Conservation (phyloP, 2,113 vertebrate species). For the Salvelinus sp. region DNA sequence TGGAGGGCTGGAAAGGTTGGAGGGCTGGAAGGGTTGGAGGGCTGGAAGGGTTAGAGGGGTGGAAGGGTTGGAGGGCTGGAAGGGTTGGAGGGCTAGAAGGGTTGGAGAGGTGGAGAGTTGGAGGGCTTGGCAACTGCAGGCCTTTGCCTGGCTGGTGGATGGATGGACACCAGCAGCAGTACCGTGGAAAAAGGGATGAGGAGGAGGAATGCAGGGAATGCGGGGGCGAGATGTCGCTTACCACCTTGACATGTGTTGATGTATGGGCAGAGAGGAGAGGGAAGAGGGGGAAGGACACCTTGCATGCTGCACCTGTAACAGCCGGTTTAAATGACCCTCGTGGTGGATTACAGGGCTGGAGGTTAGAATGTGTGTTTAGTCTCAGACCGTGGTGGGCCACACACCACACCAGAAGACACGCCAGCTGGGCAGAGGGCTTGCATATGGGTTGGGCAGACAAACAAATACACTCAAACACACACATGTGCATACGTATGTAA, state of each 20-base stretch:
- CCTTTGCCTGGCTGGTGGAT: not conserved
- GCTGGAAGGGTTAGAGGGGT: not conserved
- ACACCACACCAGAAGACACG: conserved; percentile 24
- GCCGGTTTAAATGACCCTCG: conserved; percentile 50
- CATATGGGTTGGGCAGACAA: no score
- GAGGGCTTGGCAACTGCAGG: not conserved
- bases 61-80: no score
- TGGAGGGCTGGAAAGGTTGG: no score
- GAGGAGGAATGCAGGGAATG: conserved; percentile 66
- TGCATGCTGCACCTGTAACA: conserved; percentile 76
- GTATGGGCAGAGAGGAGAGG: not conserved
- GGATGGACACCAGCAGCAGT: conserved; percentile 49
- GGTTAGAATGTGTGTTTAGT: conserved; percentile 43
- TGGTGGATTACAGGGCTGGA: conserved; percentile 26
- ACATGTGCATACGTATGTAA: not conserved
- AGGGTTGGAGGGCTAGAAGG: no score
- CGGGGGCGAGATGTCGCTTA: conserved; percentile 52
- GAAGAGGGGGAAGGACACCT: conserved; percentile 24
- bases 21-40: not conserved
- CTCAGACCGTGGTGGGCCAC: conserved; percentile 29
- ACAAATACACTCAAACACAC: conserved; percentile 15
- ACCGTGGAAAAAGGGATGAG: conserved; percentile 16
- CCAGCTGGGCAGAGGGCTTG: conserved; percentile 43
- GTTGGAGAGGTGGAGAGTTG: no score
- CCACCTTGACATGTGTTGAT: conserved; percentile 46